Evolutionary conservation across 2,113 vertebrate genomes (phyloP), one percentile per base, ranked within the genome.

Genomic region (Alethe castanea): DNA sequence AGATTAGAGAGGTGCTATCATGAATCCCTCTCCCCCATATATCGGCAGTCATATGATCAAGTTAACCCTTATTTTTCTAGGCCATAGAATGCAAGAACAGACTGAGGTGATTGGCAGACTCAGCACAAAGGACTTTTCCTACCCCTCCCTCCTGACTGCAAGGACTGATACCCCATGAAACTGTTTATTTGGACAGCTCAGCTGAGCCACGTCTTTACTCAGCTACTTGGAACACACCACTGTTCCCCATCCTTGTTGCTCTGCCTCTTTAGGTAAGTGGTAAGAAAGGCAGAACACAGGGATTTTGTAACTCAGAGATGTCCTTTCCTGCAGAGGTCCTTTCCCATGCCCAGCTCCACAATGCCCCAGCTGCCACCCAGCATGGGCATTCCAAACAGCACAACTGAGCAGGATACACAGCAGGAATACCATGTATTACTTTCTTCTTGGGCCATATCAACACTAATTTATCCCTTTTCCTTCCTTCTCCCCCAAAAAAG

Each of bases 401-500:
- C 15, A 52, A 22, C 8, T 28, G 33, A 50, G 53, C 44, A 52
- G 4, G 17, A 64, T 9, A 18, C 11, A 57, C 18, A 56, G 16
- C 35, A 56, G 18, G 4, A 92, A 74, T 6, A 36, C 33, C 8
- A 25, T 3, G 3, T 8, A 19, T 50, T 44, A n/a, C 23, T 35
- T 73, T 31, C 24, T 59, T 31, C 4, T 20, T 56, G 12, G 19
- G 36, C 66, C 26, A 19, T 9, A 73, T 8, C 14, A 42, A 66
- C 35, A 77, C 40, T 28, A 53, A 82, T 52, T 57, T 20, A 50
- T 57, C 1, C 5, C 19, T 72, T 48, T 50, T 85, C 7, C 19
- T 52, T 61, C n/a, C 28, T 11, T n/a, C 9, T 11, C 2, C 5
- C 5, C 4, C 8, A 0, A 47, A 45, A 38, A 56, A 23, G 5